Evolutionary conservation across 2,888 invertebrate genomes (phyloP), one percentile per base, ranked within the genome.

Genomic region (Cordilura impudica): DNA sequence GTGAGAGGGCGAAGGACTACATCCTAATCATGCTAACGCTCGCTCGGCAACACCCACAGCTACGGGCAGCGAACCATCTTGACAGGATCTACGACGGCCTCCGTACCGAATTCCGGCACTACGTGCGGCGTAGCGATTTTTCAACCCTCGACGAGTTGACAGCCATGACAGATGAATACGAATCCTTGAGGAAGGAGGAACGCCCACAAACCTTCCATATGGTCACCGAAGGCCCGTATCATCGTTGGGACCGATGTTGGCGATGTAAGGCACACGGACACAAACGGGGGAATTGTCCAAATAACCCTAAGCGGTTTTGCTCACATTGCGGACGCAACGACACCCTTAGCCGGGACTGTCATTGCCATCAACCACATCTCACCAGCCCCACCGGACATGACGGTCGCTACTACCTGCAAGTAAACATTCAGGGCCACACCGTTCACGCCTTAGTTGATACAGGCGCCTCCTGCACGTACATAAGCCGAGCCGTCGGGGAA

Each of bases 1-100:
- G 67, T 1, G 56, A 69, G 14, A 29, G 56, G 4, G 56, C 56
- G 1, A 69, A 69, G 35, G 49, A 69, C 21, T 29, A 67, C n/a
- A 47, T 35, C 10, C 14, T 69, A 10, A 19, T 5, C 1, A 18
- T 54, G 7, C 26, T 47, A 4, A 39, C 29, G 1, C 23, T 43
- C 1, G 19, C 47, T 1, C 39, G 23, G 12, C 19, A 21, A 2
- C 43, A 45, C 14, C 18, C 61, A 2, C 49, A n/a, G 10, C 31
- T 63, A 5, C 29, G 31, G 2, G 4, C n/a, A 1, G 16, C n/a
- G n/a, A 19, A 47, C 10, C 51, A 60, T 39, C 12, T 51, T 0
- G 60, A 70, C n/a, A n/a, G 51, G 1, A 60, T 60, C 0, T 70
- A 70, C 14, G 60, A 70, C 2, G 49, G 39, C 5, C 21, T 60